Evolutionary conservation across 2,888 invertebrate genomes (phyloP), one percentile per base, ranked within the genome.

Genomic region (Baronia brevicornis): DNA sequence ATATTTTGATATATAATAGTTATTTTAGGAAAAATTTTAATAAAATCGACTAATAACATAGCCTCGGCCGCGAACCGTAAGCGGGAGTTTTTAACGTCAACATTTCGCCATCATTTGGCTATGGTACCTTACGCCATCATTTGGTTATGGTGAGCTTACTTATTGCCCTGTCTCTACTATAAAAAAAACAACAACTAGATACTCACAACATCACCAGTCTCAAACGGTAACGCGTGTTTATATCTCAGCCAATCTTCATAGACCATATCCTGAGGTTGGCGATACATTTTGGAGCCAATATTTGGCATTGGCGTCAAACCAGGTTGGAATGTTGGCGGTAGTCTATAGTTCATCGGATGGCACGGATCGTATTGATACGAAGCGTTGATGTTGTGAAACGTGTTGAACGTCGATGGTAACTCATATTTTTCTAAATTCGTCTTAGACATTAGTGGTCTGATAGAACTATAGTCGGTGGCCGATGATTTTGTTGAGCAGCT

Each of bases 231-330:
- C 51, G 80, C 74, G 33, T 82, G 80, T 33, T 82, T 84, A 55
- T 84, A 69, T 66, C 88, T 79, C 75, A 88, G 43, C 84, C 85
- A 80, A 72, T 89, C 71, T 54, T 85, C 70, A 56, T 85, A 79
- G 39, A 88, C 74, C 41, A 82, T 71, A 41, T 84, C 70, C 60
- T 79, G 75, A 0, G 70, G 68, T 24, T 51, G 48, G 42, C 79
- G 70, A 19, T 78, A 77, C 9, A 79, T 78, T 34, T 63, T 68
- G n/a, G 60, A 43, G 0, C 66, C 67, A 49, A 71, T 51, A 44
- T 54, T 62, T 6, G 60, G 44, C 49, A 65, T 55, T 26, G 60
- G 63, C 8, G 46, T 46, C 29, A 68, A 33, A 34, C 62, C 60
- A 19, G 54, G 52, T 12, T 60, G 59, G 31, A 63, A 70, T 1